Base-by-base conservation (phyloP, 2,797 vertebrate genomes). In the Pampus argenteus region DNA sequence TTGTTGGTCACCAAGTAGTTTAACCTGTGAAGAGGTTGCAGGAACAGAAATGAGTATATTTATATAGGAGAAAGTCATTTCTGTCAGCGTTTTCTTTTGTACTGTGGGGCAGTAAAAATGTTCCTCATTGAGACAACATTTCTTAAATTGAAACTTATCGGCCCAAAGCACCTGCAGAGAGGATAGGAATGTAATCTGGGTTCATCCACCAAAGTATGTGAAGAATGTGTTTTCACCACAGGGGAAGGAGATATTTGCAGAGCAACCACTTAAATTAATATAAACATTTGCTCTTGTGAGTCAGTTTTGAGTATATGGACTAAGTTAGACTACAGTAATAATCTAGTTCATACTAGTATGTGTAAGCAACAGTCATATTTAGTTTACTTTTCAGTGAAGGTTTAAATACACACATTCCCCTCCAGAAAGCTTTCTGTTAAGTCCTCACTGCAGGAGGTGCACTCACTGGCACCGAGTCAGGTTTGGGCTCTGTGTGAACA, bases 211-310 rank as follows among this genome's bases (percentile, higher is more conserved):
- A 64, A 75, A 88, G 67, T 55, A 90, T 89, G 62, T 74, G 61
- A 89, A 81, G 79, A 89, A 90, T 91, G 81, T 76, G 36, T n/a
- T 76, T 79, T 50, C 71, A 34, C 65, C 56, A 71, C 55, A 74
- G 77, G 73, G 52, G 44, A 61, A 26, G 58, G 57, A 70, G 42
- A 75, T 29, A 38, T 84, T 74, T 40, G 36, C 26, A 9, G 7
- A 58, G 31, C 29, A 49, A 76, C 18, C 20, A 17, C 31, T 47
- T 31, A 6, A 42, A 65, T 62, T 28, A 64, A 55, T 50, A 56
- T 17, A 56, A 66, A 70, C 63, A 72, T 45, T 38, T 60, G 45
- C 51, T 76, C 38, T 10, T 25, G 40, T 65, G 23, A 50, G 54
- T 15, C 18, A 31, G 38, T 36, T 17, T 49, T 52, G 29, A 66